Evolutionary conservation across 2,888 invertebrate genomes (phyloP).

Genomic region (Eumacrocentrus americanus): DNA sequence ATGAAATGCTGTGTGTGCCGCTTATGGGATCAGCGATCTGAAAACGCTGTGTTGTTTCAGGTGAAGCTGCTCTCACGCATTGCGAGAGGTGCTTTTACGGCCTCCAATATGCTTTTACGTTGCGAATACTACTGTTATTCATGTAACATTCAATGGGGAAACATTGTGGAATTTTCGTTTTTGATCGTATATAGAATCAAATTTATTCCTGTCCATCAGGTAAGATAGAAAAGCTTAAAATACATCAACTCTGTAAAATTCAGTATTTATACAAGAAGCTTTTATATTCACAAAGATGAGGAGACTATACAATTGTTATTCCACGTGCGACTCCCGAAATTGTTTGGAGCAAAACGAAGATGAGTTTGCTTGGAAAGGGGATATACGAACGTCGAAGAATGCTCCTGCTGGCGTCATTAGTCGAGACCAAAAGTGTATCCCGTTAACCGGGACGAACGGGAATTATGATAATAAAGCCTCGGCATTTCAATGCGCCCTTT

Average conservation of each 20-base stretch:
- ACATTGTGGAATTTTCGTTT: neutral
- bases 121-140: neutral
- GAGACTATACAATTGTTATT: no score
- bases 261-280: no score
- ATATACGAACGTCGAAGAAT: constrained; percentile 22
- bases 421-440: constrained; percentile 31
- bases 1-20: constrained; percentile 52
- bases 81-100: constrained; percentile 9
- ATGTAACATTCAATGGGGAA: neutral
- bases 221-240: neutral
- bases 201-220: neutral
- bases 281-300: no score
- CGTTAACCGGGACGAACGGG: constrained; percentile 20
- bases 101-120: neutral
- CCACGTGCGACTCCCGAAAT: constrained; percentile 32
- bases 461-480: constrained; percentile 26
- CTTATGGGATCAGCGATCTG: constrained; percentile 61
- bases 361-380: constrained; percentile 13
- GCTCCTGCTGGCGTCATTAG: constrained; percentile 31
- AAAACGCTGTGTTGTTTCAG: constrained; percentile 61
- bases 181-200: neutral
- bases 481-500: constrained; percentile 23
- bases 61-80: constrained; percentile 58
- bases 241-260: neutral
- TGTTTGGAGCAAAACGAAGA: constrained; percentile 20